These are phyloP conservation scores for Falco peregrinus DNA, from an alignment of 2,797 vertebrate genomes.

Conservation along the genomic window DNA sequence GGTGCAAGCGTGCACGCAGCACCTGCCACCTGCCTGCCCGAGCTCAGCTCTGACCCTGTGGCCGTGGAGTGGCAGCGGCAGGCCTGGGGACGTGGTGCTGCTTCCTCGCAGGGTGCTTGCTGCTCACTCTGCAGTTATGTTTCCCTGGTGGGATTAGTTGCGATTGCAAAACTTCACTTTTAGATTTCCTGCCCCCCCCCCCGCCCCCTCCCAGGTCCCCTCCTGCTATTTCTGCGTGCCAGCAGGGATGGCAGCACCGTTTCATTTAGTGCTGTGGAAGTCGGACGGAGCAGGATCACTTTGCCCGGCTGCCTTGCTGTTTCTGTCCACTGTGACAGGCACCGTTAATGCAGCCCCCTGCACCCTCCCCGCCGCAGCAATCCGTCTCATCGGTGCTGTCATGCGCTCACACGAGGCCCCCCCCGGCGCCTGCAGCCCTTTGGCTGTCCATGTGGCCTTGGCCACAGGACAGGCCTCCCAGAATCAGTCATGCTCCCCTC, in stretches of 20 bases:
- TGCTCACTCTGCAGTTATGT: not conserved
- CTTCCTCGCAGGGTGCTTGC: too few relatives aligned
- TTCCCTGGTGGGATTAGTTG: not conserved
- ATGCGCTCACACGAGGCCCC: accelerated
- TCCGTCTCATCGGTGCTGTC: not conserved
- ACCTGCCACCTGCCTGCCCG: too few relatives aligned
- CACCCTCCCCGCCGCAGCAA: too few relatives aligned
- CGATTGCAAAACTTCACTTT: not conserved
- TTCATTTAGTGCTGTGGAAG: not conserved
- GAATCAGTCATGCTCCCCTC: not conserved
- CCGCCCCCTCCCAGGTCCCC: too few relatives aligned
- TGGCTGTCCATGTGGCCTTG: not conserved
- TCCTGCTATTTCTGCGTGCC: accelerated
- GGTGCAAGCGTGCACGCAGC: not conserved
- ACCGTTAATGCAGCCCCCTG: not conserved
- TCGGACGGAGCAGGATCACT: not conserved
- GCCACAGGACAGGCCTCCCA: not conserved
- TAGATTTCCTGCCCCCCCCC: not conserved
- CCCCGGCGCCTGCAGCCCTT: too few relatives aligned
- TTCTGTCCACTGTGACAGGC: not conserved
- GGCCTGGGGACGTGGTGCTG: accelerated
- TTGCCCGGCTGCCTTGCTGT: accelerated
- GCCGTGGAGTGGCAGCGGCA: accelerated
- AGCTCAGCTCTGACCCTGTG: accelerated
- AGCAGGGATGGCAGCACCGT: accelerated